phyloP scores from a whole-genome alignment of 2,888 invertebrate genomes.

The Polyploca ridens region DNA sequence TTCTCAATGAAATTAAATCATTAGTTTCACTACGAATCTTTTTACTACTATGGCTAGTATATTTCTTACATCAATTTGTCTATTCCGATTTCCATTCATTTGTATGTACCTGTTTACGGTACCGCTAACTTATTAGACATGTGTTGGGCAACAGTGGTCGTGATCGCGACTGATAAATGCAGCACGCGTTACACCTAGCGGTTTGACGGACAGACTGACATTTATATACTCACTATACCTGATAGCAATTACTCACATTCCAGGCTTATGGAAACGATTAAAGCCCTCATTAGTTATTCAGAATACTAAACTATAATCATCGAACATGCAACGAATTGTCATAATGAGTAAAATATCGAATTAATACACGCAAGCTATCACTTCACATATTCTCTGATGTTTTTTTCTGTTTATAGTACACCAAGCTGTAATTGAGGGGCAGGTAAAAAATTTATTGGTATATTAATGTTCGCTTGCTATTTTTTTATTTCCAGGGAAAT shows the following conservation, averaged over 20 bases:
- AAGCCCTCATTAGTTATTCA: conserved; percentile 68
- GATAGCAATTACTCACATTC: conserved; percentile 61
- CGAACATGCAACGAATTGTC: conserved; percentile 70
- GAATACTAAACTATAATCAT: conserved; percentile 68
- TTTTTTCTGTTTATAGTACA: conserved; percentile 38
- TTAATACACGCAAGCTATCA: conserved; percentile 70
- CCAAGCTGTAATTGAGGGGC: conserved; percentile 48
- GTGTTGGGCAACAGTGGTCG: conserved; percentile 38
- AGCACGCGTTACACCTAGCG: conserved; percentile 47
- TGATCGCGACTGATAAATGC: conserved; percentile 57
- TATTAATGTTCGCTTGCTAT: conserved; percentile 37
- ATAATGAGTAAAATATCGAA: conserved; percentile 70
- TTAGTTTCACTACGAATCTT: background rate
- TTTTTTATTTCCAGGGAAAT: conserved; percentile 74
- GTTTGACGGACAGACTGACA: conserved; percentile 57
- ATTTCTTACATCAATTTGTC: conserved; percentile 10
- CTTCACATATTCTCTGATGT: conserved; percentile 62
- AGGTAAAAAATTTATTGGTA: conserved; percentile 45
- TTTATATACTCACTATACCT: conserved; percentile 49
- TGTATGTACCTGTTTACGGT: conserved; percentile 24
- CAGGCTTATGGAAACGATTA: conserved; percentile 71
- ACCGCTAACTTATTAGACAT: conserved; percentile 28
- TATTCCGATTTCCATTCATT: conserved; percentile 22
- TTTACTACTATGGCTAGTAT: background rate
- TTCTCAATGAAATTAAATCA: background rate